Evolutionary conservation across 2,113 vertebrate species (phyloP).

Genomic region (Elephantulus edwardii): DNA sequence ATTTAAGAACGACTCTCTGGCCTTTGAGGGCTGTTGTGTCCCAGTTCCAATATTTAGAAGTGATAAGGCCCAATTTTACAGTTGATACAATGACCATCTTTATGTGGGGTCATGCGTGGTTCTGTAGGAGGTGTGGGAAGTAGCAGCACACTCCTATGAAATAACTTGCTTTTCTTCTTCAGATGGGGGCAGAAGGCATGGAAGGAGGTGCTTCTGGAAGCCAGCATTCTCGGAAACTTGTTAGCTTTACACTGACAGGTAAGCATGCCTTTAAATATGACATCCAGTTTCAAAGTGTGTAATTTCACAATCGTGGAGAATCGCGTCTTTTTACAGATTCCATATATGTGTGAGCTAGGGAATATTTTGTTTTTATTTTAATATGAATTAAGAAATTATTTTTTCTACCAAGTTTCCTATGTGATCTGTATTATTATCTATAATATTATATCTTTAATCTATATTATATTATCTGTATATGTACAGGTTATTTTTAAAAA

Average conservation of each 20-base stretch:
- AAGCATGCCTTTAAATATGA: constrained; percentile 60
- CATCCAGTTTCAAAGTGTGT: background rate
- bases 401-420: constrained; percentile 13
- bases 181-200: constrained; percentile 91
- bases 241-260: constrained; percentile 98
- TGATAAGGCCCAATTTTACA: background rate
- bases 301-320: background rate
- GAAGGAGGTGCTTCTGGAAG: constrained; percentile 90
- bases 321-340: background rate
- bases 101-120: background rate
- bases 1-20: background rate
- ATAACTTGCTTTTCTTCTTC: constrained; percentile 33
- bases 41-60: background rate
- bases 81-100: background rate
- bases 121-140: background rate
- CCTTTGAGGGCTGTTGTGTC: background rate
- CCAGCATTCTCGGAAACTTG: constrained; percentile 93
- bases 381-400: constrained; percentile 40
- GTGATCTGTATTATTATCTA: too few species aligned
- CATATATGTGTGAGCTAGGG: background rate
- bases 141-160: background rate
- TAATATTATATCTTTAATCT: too few species aligned
- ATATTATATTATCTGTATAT: too few species aligned
- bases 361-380: background rate
- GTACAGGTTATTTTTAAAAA: background rate